Evolutionary conservation across 2,888 invertebrate genomes (phyloP), one percentile per base, ranked within the genome.

Genomic region (Cataglyphis albicans): DNA sequence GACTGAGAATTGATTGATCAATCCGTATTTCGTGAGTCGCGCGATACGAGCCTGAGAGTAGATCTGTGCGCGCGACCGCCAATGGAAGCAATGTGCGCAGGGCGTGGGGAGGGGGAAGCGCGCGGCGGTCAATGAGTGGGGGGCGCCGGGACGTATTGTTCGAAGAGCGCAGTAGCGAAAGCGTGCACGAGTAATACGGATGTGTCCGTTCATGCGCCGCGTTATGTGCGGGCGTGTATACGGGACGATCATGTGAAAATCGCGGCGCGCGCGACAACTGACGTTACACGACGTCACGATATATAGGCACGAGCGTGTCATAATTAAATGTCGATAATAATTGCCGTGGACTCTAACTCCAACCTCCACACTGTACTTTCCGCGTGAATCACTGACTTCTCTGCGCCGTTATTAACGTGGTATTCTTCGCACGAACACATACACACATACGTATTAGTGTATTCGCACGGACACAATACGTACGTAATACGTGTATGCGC

Each of bases 171-270:
- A 83, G 84, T 84, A 76, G 32, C 61, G 55, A 84, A 86, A 91
- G 90, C 84, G 90, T 87, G 85, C 83, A 84, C 86, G 81, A 81
- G 83, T 72, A 80, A 82, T 65, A 78, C 84, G 85, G 70, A 82
- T 81, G 67, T 75, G 81, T 81, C 75, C 74, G 64, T 72, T 21
- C 75, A 75, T 55, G 41, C 52, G 63, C 63, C 75, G 75, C 55
- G 73, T 41, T 48, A 48, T n/a, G 44, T 74, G n/a, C 64, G 52
- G 41, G 32, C 72, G 80, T 25, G 67, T 21, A 29, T 32, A 18
- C 61, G 29, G 18, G 32, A 15, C 32, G 68, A 61, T 25, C 64
- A 61, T 72, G 83, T 76, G 59, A 82, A 82, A 35, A 15, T 4
- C 38, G 65, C 67, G 65, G 29, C 35, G 44, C 44, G 15, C 44